These are phyloP conservation scores for Neotragus pygmaeus DNA, from an alignment of 2,113 vertebrate species.

Conservation along the genomic window DNA sequence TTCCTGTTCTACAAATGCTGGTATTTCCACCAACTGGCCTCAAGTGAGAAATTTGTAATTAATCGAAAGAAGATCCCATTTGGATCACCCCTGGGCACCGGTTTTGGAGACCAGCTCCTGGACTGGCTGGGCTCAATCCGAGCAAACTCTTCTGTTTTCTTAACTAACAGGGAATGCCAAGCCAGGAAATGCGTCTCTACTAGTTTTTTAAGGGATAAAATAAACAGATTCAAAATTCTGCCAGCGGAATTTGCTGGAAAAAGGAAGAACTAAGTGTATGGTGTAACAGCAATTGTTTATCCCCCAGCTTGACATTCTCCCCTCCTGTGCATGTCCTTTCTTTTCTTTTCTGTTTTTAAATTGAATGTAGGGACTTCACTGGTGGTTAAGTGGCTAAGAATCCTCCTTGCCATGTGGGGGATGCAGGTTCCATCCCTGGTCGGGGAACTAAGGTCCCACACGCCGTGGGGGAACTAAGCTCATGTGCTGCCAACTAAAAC, in stretches of 20 bases:
- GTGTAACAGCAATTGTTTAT: not conserved
- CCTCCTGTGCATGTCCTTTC: not conserved
- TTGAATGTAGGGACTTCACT: not conserved
- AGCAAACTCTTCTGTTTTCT: not conserved
- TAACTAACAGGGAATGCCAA: not conserved
- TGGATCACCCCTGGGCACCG: not conserved
- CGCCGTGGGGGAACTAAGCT: not conserved
- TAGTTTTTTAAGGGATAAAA: not conserved
- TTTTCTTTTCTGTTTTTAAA: not conserved
- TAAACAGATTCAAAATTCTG: not conserved
- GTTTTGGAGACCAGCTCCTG: not conserved
- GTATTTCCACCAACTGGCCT: not conserved
- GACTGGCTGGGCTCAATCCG: not conserved
- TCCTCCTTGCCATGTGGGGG: rapidly evolving
- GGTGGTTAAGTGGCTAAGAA: not conserved
- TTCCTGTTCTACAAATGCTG: not conserved
- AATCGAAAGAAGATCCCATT: not conserved
- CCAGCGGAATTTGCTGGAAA: not conserved
- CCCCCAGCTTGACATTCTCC: rapidly evolving
- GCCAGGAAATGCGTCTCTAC: not conserved
- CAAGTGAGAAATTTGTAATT: not conserved
- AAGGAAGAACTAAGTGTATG: not conserved
- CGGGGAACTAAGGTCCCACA: not conserved
- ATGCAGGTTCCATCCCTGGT: not conserved
- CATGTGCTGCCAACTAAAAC: not conserved